Percentiles rank a stretch among this genome's conserved stretches.
These are phyloP conservation scores for Pagetopsis macropterus DNA, from an alignment of 2,797 vertebrate genomes.

Conservation along the genomic window DNA sequence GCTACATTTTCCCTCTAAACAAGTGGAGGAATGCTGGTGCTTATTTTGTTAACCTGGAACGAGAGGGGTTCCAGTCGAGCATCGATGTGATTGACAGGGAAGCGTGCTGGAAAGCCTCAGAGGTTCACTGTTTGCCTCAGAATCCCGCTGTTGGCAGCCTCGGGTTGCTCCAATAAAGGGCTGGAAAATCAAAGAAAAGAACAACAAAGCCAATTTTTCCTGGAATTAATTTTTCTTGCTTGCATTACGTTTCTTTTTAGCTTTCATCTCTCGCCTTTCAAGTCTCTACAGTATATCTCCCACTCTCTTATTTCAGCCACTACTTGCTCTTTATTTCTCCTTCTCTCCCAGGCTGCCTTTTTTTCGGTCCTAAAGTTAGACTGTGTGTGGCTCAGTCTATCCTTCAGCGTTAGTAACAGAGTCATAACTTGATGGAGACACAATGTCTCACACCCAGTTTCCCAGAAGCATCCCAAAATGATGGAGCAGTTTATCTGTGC, in stretches of 20 bases:
- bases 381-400: constrained; percentile 44
- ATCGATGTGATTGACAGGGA: constrained; percentile 69
- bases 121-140: constrained; percentile 51
- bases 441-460: constrained; percentile 62
- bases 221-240: constrained; percentile 35
- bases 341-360: constrained; percentile 29
- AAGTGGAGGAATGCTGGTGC: constrained; percentile 66
- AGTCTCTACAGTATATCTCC: constrained; percentile 17
- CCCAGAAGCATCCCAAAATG: constrained; percentile 58
- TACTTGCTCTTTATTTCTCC: constrained; percentile 15
- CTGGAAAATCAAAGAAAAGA: constrained; percentile 61
- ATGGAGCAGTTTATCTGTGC: constrained; percentile 45
- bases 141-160: constrained; percentile 36
- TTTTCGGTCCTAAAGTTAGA: constrained; percentile 40
- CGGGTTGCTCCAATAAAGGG: constrained; percentile 25
- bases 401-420: constrained; percentile 29
- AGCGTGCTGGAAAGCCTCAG: constrained; percentile 57
- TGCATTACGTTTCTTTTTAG: constrained; percentile 31
- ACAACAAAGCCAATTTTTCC: constrained; percentile 58
- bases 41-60: constrained; percentile 74
- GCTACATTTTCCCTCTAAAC: constrained; percentile 49
- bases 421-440: constrained; percentile 58
- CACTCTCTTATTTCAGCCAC: background rate
- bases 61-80: constrained; percentile 44
- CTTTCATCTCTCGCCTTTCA: constrained; percentile 28